Evolutionary conservation across 1,140 invertebrate genomes (phyloP).

Genomic region (Leptopilina clavipes): DNA sequence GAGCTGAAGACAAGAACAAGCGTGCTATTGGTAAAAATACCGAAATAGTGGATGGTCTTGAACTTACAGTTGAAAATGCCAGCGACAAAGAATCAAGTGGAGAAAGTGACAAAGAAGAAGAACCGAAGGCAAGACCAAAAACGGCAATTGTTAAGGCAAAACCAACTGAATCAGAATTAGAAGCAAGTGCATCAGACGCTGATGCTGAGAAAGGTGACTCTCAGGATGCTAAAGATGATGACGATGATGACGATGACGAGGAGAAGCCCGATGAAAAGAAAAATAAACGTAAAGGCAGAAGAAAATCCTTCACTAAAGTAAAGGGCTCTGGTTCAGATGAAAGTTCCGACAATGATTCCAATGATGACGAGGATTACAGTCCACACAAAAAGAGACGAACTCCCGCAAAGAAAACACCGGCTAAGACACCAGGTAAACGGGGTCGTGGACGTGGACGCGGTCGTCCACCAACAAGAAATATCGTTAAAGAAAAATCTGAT

Average conservation of each 20-base stretch:
- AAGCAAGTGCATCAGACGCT: conserved; percentile 63
- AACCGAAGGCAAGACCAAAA: conserved; percentile 60
- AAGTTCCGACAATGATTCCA: conserved; percentile 60
- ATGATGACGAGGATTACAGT: conserved; percentile 67
- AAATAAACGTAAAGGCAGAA: conserved; percentile 51
- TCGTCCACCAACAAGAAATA: conserved; percentile 43
- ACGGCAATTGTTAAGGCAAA: conserved; percentile 69
- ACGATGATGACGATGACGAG: conserved; percentile 37
- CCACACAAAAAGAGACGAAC: conserved; percentile 59
- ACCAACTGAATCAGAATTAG: conserved; percentile 69
- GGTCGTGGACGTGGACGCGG: conserved; percentile 53
- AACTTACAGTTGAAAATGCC: conserved; percentile 69
- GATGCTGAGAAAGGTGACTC: conserved; percentile 43
- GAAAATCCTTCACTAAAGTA: conserved; percentile 57
- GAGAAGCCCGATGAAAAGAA: conserved; percentile 39
- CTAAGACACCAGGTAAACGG: conserved; percentile 48
- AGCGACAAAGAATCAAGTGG: conserved; percentile 69
- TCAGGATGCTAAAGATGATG: conserved; percentile 27
- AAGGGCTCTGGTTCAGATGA: conserved; percentile 60
- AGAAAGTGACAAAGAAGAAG: conserved; percentile 59
- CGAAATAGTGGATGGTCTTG: conserved; percentile 67
- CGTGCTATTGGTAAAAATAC: conserved; percentile 44
- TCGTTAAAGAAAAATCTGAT: conserved; percentile 42
- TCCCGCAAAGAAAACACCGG: conserved; percentile 51
- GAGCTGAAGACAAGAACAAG: conserved; percentile 41